Percentiles rank a stretch among this genome's conserved stretches.
Evolutionary conservation across 1,140 invertebrate species (phyloP).

Genomic region (Diorhabda sublineata): DNA sequence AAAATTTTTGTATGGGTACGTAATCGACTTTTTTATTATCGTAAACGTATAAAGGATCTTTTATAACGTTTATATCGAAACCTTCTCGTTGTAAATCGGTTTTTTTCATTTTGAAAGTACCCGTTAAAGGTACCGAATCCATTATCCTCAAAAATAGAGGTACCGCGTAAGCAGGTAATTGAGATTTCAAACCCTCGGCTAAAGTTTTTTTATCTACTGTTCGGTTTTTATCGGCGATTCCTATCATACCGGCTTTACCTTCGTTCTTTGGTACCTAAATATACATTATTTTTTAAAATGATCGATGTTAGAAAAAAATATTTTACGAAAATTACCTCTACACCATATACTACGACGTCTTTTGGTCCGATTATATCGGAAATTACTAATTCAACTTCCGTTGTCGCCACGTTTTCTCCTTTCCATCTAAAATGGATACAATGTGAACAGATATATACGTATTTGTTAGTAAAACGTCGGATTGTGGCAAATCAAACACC

Average conservation of each 20-base stretch:
- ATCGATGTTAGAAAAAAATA: neutral
- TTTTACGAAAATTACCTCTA: constrained; percentile 63
- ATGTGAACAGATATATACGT: no score
- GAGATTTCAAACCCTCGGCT: constrained; percentile 59
- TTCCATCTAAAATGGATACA: constrained; percentile 65
- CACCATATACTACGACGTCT: constrained; percentile 80
- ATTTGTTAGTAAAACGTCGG: no score
- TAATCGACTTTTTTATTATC: constrained; percentile 59
- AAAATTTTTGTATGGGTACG: constrained; percentile 64
- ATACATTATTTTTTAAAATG: constrained; percentile 8
- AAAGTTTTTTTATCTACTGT: constrained; percentile 64
- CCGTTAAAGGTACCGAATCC: constrained; percentile 75
- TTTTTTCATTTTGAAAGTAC: constrained; percentile 91
- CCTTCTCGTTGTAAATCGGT: constrained; percentile 74
- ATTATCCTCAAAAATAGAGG: constrained; percentile 87
- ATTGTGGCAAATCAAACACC: no score
- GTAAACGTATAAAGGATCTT: constrained; percentile 78
- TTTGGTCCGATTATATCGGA: constrained; percentile 72
- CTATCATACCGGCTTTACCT: constrained; percentile 93
- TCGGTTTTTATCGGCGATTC: constrained; percentile 73
- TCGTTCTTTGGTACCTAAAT: constrained; percentile 73
- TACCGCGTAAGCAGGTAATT: constrained; percentile 77
- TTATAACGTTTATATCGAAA: constrained; percentile 61
- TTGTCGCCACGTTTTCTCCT: constrained; percentile 95
- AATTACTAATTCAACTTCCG: constrained; percentile 92